These are phyloP conservation scores for Coptodon rendalli DNA, from an alignment of 2,113 vertebrate genomes.

Conservation along the genomic window DNA sequence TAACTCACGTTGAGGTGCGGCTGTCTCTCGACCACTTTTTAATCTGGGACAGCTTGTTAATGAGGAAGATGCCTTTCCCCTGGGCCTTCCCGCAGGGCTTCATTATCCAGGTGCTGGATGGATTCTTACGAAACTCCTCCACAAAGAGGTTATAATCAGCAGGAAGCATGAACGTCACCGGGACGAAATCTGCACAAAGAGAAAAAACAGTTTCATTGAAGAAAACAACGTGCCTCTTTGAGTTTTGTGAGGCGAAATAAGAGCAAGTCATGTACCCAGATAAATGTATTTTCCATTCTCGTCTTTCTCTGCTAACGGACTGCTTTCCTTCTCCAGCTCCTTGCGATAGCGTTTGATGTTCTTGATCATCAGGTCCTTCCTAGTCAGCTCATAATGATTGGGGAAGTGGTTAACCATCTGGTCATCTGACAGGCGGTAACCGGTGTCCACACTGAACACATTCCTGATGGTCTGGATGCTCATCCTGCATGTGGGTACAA, in stretches of 20 bases:
- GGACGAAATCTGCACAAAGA: conserved; percentile 84
- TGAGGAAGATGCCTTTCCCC: conserved; percentile 97
- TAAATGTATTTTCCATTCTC: conserved; percentile 94
- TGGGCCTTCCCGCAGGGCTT: conserved; percentile 98
- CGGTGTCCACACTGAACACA: conserved; percentile 93
- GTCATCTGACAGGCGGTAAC: conserved; percentile 94
- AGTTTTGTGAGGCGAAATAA: not conserved
- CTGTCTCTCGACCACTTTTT: conserved; percentile 98
- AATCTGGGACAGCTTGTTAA: conserved; percentile 98
- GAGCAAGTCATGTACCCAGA: conserved; percentile 72
- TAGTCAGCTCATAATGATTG: conserved; percentile 96
- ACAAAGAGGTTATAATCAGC: conserved; percentile 97
- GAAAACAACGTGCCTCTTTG: not conserved
- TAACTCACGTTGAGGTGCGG: conserved; percentile 88
- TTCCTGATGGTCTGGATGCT: conserved; percentile 95
- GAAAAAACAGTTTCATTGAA: not conserved
- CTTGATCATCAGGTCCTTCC: conserved; percentile 98
- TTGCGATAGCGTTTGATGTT: conserved; percentile 97
- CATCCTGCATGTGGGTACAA: conserved; percentile 79
- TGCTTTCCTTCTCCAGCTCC: conserved; percentile 92
- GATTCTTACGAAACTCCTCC: conserved; percentile 95
- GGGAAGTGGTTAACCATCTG: conserved; percentile 98
- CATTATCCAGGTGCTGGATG: conserved; percentile 99
- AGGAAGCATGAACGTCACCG: conserved; percentile 96
- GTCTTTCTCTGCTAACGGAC: conserved; percentile 91